These are phyloP conservation scores for Tragelaphus oryx DNA, from an alignment of 2,797 vertebrate genomes.

Conservation along the genomic window DNA sequence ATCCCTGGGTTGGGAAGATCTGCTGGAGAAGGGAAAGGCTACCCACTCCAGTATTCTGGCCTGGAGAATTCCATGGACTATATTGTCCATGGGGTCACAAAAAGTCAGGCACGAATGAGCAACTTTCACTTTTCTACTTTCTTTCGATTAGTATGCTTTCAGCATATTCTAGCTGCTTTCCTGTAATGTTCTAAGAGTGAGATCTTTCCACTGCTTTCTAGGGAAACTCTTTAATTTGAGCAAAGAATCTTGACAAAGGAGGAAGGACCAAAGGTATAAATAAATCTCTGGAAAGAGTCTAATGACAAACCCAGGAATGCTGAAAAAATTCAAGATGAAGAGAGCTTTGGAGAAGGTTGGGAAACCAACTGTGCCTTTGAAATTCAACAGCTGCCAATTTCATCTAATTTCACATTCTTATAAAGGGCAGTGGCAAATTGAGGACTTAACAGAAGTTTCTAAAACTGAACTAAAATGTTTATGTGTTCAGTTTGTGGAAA, in stretches of 20 bases:
- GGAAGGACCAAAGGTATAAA: background rate
- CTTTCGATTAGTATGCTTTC: background rate
- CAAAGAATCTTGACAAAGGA: background rate
- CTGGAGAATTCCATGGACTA: background rate
- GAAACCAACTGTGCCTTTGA: background rate
- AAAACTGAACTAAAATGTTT: slow-evolving; percentile 5
- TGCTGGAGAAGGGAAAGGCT: background rate
- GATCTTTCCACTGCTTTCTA: background rate
- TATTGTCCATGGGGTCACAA: background rate
- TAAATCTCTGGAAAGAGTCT: slow-evolving; percentile 1
- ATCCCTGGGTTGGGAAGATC: too few relatives aligned
- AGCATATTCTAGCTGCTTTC: background rate
- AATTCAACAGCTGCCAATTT: background rate
- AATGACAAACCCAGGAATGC: background rate
- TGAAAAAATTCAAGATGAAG: background rate
- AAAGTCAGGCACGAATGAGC: background rate
- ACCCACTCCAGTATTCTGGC: background rate
- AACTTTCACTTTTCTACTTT: background rate
- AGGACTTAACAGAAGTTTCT: background rate
- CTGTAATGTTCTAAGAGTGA: background rate
- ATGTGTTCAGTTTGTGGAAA: background rate
- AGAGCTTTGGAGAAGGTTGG: background rate
- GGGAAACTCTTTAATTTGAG: slow-evolving; percentile 2
- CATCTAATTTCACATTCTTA: slow-evolving; percentile 13
- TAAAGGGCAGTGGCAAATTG: background rate